phyloP scores from a whole-genome alignment of 2,888 invertebrate genomes.

The Cheilosia soror region DNA sequence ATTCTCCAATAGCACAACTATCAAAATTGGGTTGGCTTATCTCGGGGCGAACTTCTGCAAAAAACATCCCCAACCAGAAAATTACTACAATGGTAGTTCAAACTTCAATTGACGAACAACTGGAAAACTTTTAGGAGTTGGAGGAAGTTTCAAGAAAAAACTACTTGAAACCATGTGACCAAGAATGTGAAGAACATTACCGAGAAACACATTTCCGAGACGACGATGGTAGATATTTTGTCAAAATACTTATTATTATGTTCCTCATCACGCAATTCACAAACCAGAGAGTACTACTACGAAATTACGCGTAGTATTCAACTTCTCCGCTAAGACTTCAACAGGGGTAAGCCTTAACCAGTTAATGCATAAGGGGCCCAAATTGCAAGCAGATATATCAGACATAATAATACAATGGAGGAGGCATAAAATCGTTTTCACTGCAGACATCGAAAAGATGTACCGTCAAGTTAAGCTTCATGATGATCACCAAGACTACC shows the following conservation, averaged over 20 bases:
- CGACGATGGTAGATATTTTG: not conserved
- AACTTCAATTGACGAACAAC: no score
- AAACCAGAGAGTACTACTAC: conserved; percentile 11
- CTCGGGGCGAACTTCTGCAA: no score
- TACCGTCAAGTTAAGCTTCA: conserved; percentile 36
- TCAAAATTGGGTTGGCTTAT: no score
- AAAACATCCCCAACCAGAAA: no score
- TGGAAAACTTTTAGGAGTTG: no score
- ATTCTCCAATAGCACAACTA: no score
- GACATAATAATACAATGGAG: conserved; percentile 38
- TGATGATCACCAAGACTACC: not conserved
- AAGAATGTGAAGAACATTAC: conserved; percentile 3
- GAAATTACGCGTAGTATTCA: conserved; percentile 20
- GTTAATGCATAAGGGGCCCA: conserved; percentile 7
- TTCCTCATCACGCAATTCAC: conserved; percentile 33
- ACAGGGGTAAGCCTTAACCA: conserved; percentile 11
- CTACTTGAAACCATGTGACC: not conserved
- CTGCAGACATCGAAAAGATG: conserved; percentile 58
- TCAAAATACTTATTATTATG: not conserved
- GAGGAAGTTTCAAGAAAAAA: no score
- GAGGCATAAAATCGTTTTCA: conserved; percentile 25
- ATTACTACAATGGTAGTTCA: no score
- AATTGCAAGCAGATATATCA: conserved; percentile 35
- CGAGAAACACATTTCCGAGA: not conserved
- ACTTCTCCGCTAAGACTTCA: conserved; percentile 5